phyloP scores from a whole-genome alignment of 1,140 invertebrate genomes.

The Acyrthosiphon pisum region DNA sequence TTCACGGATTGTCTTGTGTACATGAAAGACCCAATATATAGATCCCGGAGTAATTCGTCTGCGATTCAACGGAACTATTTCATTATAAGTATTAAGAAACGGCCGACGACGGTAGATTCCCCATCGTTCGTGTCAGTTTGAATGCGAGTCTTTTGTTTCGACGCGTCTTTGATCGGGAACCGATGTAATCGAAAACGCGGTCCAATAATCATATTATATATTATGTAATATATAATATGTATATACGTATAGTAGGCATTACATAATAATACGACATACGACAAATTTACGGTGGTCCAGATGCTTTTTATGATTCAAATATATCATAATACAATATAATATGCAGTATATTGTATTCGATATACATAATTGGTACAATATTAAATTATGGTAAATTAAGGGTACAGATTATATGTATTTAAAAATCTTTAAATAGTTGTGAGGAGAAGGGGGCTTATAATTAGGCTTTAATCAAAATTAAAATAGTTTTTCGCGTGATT shows the following conservation, averaged over 20 bases:
- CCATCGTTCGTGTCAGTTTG: neutral
- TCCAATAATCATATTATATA: neutral
- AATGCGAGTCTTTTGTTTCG: neutral
- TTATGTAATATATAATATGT: neutral
- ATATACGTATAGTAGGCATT: neutral
- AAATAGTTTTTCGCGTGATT: neutral
- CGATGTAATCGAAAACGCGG: constrained; percentile 12
- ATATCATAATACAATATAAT: too few relatives aligned
- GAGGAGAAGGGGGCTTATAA: neutral
- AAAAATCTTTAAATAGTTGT: neutral
- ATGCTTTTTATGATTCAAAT: neutral
- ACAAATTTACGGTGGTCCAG: neutral
- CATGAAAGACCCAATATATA: constrained; percentile 43
- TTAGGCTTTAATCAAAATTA: neutral
- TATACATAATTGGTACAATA: neutral
- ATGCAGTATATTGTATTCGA: too few relatives aligned
- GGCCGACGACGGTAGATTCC: neutral
- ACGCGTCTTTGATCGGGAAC: constrained; percentile 17
- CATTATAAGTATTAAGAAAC: constrained; percentile 36
- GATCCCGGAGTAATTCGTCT: neutral
- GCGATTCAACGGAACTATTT: constrained; percentile 48
- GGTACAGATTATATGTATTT: neutral
- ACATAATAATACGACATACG: neutral
- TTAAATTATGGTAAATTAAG: neutral
- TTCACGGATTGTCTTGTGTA: constrained; percentile 47